Conservation (phyloP, 2,797 vertebrate species). For the Artibeus lituratus region DNA sequence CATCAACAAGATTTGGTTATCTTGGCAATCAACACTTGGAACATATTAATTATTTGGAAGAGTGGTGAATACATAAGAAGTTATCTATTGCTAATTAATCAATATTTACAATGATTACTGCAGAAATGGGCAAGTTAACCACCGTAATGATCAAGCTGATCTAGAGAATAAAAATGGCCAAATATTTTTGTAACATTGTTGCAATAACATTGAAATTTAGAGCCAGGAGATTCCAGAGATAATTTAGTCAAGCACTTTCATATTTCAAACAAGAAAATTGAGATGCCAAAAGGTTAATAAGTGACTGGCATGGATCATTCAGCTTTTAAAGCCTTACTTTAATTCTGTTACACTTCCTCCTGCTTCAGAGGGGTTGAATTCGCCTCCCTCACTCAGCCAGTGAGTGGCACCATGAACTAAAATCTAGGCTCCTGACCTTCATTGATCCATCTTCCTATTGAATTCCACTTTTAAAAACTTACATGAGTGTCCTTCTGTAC, state of each 20-base stretch:
- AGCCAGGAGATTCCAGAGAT: constrained; percentile 12
- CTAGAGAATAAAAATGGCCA: constrained; percentile 12
- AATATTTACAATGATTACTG: neutral
- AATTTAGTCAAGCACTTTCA: constrained; percentile 15
- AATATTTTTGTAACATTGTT: neutral
- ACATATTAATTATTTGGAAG: constrained; percentile 3
- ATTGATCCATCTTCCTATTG: neutral
- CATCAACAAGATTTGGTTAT: neutral
- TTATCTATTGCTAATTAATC: constrained; percentile 17
- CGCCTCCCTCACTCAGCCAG: neutral
- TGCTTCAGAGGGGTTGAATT: constrained; percentile 21
- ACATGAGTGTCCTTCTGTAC: neutral
- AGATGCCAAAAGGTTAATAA: constrained; percentile 29
- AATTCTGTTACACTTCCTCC: neutral
- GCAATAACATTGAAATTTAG: neutral
- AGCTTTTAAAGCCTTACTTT: constrained; percentile 25
- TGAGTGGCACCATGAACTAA: neutral
- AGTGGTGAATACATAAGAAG: neutral
- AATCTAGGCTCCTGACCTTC: neutral
- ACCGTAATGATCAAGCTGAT: neutral
- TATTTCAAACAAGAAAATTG: constrained; percentile 37
- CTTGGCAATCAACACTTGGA: neutral
- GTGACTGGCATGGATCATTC: neutral
- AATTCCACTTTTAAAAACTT: constrained; percentile 1
- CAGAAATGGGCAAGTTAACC: neutral